A percentile compares a stretch with the other conserved stretches of the same genome.
Conservation (phyloP, 2,888 invertebrate species). For the Tillus elongatus region DNA sequence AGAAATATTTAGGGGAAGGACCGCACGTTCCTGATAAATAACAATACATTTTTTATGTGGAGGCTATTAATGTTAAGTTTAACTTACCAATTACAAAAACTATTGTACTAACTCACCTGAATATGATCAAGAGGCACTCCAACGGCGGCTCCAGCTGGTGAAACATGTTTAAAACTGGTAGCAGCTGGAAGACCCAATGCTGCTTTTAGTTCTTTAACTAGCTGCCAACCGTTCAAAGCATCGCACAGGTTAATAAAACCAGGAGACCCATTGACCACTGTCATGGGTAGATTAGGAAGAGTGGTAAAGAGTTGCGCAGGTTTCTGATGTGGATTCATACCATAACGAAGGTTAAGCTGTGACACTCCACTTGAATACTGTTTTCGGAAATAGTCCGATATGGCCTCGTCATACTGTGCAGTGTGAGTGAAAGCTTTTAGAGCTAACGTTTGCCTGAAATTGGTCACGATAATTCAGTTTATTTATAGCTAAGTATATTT, state of each 20-base stretch:
- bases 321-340: slow-evolving; percentile 97
- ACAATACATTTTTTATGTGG: too few species aligned
- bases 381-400: slow-evolving; percentile 90
- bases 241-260: slow-evolving; percentile 97
- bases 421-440: slow-evolving; percentile 96
- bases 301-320: slow-evolving; percentile 88
- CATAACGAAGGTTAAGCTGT: slow-evolving; percentile 83
- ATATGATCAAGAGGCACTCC: slow-evolving; percentile 66
- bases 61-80: too few species aligned
- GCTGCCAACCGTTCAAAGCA: slow-evolving; percentile 94
- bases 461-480: background rate
- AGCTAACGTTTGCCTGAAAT: slow-evolving; percentile 64
- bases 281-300: slow-evolving; percentile 68
- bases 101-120: slow-evolving; percentile 43
- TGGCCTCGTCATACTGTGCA: slow-evolving; percentile 86
- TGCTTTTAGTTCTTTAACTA: slow-evolving; percentile 78
- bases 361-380: slow-evolving; percentile 71
- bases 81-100: too few species aligned
- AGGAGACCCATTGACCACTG: slow-evolving; percentile 87
- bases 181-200: slow-evolving; percentile 82
- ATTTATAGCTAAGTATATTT: too few species aligned
- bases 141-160: slow-evolving; percentile 94
- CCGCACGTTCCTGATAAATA: too few species aligned
- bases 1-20: too few species aligned
- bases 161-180: slow-evolving; percentile 96